Base-by-base conservation (phyloP, 2,888 invertebrate genomes). In the Scaptomyza parva region DNA sequence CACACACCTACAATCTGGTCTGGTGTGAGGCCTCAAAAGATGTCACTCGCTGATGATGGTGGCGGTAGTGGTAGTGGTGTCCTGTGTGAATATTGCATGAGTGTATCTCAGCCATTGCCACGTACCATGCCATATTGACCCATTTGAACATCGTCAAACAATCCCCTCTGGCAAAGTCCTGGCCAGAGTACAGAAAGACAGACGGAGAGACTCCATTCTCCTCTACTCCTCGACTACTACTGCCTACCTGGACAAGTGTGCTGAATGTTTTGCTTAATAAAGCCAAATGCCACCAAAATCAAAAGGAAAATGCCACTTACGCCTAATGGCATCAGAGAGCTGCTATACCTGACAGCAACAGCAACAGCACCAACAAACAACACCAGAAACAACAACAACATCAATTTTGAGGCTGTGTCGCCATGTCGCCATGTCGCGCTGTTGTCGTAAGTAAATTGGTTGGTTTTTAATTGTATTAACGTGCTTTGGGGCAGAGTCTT, bases 271-370 rank as follows among this genome's bases (percentile, higher is more conserved):
- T 66, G 69, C 73, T 81, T 83, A 84, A 84, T 85, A 84, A 83
- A 78, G 81, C 79, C 78, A 81, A 84, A 84, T 78, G 81, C 83
- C 82, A 80, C 78, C 78, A 70, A 84, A 83, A 84, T 83, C 82
- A 82, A 84, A 81, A 77, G 84, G 83, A 85, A 80, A 81, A 79
- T 67, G 78, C 83, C 86, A 85, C 86, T 84, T 84, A 85, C 73
- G 75, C 62, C 86, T 81, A 85, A 84, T 84, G 83, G 81, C 83
- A 79, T 81, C 77, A 76, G 52, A 60, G 24, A 52, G 55, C 37
- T 44, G 52, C 63, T 76, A 66, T 48, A 60, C 64, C 45, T 71
- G 75, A 73, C 80, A 70, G 77, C 52, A 47, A 40, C 43, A 54
- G 55, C 40, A 60, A 47, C 44, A 44, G 40, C 47, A 28, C 11